Percentiles rank a stretch among this genome's conserved stretches.
These are phyloP conservation scores for Bradypus variegatus DNA, from an alignment of 2,797 vertebrate species.

Conservation along the genomic window DNA sequence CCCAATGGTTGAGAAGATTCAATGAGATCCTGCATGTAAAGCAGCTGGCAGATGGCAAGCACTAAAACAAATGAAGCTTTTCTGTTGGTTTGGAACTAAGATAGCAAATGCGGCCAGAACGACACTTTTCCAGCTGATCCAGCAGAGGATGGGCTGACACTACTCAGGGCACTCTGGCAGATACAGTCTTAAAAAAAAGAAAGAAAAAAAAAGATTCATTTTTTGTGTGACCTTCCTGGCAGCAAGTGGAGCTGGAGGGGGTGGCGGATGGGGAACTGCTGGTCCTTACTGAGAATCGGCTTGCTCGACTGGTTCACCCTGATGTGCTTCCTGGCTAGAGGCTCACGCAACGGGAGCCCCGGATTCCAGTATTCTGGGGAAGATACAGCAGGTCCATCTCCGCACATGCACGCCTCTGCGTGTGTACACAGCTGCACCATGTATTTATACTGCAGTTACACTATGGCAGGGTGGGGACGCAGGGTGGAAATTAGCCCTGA, in stretches of 20 bases:
- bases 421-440: background rate
- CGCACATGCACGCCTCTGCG: fast-evolving
- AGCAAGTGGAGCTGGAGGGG: background rate
- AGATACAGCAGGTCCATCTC: background rate
- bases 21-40: background rate
- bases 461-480: background rate
- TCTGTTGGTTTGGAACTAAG: background rate
- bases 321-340: background rate
- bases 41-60: background rate
- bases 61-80: background rate
- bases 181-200: background rate
- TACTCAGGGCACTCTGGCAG: background rate
- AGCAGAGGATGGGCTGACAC: background rate
- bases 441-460: background rate
- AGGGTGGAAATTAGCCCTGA: background rate
- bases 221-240: background rate
- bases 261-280: background rate
- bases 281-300: background rate
- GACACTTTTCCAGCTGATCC: background rate
- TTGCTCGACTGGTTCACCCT: background rate
- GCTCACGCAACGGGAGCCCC: background rate
- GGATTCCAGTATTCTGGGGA: background rate
- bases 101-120: background rate
- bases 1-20: background rate
- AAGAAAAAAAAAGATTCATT: background rate